Evolutionary conservation across 2,888 invertebrate genomes (phyloP).

Genomic region (Caenorhabditis auriculariae): DNA sequence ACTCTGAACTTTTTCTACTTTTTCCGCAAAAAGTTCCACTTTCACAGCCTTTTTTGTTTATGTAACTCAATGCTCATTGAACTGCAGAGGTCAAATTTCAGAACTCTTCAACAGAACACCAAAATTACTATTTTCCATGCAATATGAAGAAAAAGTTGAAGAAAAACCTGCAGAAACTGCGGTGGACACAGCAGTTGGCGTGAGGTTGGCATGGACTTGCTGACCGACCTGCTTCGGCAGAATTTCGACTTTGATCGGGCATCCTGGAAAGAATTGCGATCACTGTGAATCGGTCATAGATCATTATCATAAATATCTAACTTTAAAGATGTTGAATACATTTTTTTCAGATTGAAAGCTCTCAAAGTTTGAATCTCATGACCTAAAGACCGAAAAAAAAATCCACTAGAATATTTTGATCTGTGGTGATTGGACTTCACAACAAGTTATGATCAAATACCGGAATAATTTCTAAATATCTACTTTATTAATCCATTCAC

Average conservation of each 20-base stretch:
- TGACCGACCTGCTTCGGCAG: conserved; percentile 61
- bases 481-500: not conserved
- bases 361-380: too few relatives aligned
- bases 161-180: conserved; percentile 42
- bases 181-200: conserved; percentile 43
- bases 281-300: too few relatives aligned
- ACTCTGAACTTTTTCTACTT: too few relatives aligned
- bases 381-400: too few relatives aligned
- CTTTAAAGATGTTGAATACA: too few relatives aligned
- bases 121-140: not conserved
- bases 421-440: too few relatives aligned
- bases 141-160: not conserved
- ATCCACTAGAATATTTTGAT: too few relatives aligned
- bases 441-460: not conserved
- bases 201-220: conserved; percentile 50
- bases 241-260: conserved; percentile 62
- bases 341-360: too few relatives aligned
- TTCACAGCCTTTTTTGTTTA: too few relatives aligned
- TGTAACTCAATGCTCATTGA: too few relatives aligned
- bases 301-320: too few relatives aligned
- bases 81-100: not conserved
- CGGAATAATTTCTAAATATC: not conserved
- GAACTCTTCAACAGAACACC: not conserved
- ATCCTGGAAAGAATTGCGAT: conserved; percentile 47
- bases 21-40: conserved; percentile 1